These are phyloP conservation scores for Scaptomyza montana DNA, from an alignment of 1,140 invertebrate genomes.

Conservation along the genomic window DNA sequence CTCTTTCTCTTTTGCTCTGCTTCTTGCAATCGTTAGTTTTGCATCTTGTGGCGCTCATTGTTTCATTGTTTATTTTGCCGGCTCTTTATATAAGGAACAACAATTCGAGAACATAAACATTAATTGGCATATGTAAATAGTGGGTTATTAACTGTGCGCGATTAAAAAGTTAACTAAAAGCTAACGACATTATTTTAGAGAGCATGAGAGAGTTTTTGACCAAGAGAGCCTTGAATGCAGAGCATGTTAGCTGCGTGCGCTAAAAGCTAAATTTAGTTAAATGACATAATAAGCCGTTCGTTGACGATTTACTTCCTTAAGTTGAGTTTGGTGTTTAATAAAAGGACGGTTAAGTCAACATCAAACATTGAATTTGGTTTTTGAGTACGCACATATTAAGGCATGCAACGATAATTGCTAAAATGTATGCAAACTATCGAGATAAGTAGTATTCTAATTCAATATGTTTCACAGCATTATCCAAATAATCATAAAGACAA, in stretches of 20 bases:
- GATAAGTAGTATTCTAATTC: not conserved
- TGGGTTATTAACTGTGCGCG: conserved; percentile 25
- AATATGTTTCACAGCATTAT: not conserved
- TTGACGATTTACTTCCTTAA: conserved; percentile 46
- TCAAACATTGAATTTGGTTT: not conserved
- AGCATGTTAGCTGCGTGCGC: conserved; percentile 42
- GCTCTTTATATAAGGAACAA: conserved; percentile 40
- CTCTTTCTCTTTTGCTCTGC: not conserved
- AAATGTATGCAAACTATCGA: not conserved
- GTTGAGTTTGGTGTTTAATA: conserved; percentile 44
- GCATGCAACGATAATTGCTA: not conserved
- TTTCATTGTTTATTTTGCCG: conserved; percentile 67
- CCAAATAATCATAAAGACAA: conserved; percentile 17
- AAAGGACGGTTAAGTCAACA: conserved; percentile 16
- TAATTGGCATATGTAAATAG: conserved; percentile 32
- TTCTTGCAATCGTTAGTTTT: not conserved
- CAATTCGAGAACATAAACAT: conserved; percentile 32
- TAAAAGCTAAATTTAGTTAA: conserved; percentile 74
- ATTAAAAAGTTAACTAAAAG: conserved; percentile 23
- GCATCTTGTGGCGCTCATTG: not conserved
- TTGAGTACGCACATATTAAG: not conserved
- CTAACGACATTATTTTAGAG: conserved; percentile 4
- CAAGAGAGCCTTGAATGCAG: conserved; percentile 20
- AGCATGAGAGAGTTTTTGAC: not conserved
- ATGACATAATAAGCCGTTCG: conserved; percentile 75